A percentile compares a stretch with the other conserved stretches of the same genome.
These are phyloP conservation scores for Andinoacara biseriatus DNA, from an alignment of 2,113 vertebrate species.

Conservation along the genomic window DNA sequence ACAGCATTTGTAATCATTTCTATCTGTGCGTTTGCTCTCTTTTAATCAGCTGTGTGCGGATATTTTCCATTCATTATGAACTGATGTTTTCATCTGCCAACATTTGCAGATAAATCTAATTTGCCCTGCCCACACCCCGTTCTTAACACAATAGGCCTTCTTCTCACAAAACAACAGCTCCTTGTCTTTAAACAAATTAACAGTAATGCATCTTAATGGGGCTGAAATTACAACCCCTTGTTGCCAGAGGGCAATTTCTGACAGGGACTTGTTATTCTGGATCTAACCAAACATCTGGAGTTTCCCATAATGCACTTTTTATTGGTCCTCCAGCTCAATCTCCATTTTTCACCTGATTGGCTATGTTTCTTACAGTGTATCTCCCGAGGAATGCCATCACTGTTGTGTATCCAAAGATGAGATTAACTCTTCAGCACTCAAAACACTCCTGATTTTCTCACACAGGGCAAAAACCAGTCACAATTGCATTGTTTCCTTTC, in stretches of 20 bases:
- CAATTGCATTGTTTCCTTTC: conserved; percentile 39
- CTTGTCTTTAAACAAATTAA: conserved; percentile 73
- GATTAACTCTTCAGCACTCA: conserved; percentile 70
- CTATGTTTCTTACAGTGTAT: conserved; percentile 24
- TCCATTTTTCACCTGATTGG: conserved; percentile 55
- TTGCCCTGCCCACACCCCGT: conserved; percentile 35
- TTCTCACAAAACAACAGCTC: conserved; percentile 67
- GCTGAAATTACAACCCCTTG: conserved; percentile 64
- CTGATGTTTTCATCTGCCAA: conserved; percentile 48
- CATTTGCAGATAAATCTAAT: conserved; percentile 54
- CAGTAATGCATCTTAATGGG: conserved; percentile 68
- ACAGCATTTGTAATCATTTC: conserved; percentile 16
- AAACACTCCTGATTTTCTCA: conserved; percentile 73
- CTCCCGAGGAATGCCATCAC: conserved; percentile 42
- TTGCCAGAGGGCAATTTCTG: conserved; percentile 55
- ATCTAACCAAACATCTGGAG: conserved; percentile 54
- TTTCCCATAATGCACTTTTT: conserved; percentile 57
- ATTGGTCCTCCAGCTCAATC: conserved; percentile 33
- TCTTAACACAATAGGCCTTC: conserved; percentile 56
- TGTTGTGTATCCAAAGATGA: conserved; percentile 77
- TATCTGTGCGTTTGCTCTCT: conserved; percentile 6
- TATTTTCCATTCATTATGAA: conserved; percentile 55
- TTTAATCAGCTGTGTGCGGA: conserved; percentile 9
- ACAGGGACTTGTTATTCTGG: conserved; percentile 58
- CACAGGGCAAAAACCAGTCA: conserved; percentile 51